Conservation (phyloP, 2,888 invertebrate genomes). For the Seira sanloemensis region DNA sequence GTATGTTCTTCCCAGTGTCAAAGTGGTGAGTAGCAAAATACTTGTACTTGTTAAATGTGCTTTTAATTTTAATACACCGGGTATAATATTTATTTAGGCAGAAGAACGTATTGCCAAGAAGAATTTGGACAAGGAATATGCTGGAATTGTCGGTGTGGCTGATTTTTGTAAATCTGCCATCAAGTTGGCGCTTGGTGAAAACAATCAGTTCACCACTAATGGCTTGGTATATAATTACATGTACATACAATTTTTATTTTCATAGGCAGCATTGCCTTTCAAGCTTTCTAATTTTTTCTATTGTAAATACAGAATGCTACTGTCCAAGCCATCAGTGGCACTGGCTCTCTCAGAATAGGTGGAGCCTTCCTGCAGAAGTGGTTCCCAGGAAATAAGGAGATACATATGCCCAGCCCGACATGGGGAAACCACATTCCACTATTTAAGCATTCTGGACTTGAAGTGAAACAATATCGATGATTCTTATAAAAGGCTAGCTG, state of each 20-base stretch:
- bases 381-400: conserved; percentile 86
- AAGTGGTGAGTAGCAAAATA: conserved; percentile 73
- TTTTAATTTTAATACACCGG: conserved; percentile 5
- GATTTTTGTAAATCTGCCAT: conserved; percentile 91
- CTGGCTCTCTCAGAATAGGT: conserved; percentile 96
- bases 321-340: conserved; percentile 94
- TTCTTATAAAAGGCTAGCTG: no score
- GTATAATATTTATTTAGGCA: conserved; percentile 80
- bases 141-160: conserved; percentile 90
- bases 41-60: not conserved
- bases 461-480: conserved; percentile 90
- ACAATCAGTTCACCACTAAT: conserved; percentile 82
- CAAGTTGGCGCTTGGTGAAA: conserved; percentile 90
- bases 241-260: no score
- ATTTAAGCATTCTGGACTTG: conserved; percentile 90
- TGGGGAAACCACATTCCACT: conserved; percentile 99
- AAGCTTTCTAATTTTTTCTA: no score
- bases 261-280: no score
- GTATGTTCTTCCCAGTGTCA: conserved; percentile 92
- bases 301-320: conserved; percentile 84
- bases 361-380: conserved; percentile 90
- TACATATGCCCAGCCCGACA: conserved; percentile 93
- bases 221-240: no score
- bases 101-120: conserved; percentile 84
- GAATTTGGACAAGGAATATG: conserved; percentile 94